Evolutionary conservation across 2,113 vertebrate species (phyloP).

Genomic region (Tupaia tana): DNA sequence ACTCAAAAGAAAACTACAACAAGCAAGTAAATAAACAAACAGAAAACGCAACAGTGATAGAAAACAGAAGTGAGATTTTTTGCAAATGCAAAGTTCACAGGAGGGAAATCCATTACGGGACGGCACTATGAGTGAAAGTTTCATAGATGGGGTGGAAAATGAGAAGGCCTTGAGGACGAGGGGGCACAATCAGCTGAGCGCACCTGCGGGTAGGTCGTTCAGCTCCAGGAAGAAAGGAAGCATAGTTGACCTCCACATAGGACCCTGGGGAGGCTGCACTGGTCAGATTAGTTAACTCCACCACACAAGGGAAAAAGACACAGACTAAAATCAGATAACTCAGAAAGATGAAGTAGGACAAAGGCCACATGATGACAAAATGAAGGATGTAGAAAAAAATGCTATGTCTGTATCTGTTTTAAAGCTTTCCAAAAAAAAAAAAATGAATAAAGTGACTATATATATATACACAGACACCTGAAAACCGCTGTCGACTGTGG

Average conservation of each 20-base stretch:
- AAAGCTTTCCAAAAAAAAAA: constrained; percentile 53
- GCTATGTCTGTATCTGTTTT: background rate
- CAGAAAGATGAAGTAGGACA: constrained; percentile 49
- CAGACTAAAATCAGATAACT: constrained; percentile 49
- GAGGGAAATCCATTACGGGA: background rate
- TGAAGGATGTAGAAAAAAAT: background rate
- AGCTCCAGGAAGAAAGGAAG: background rate
- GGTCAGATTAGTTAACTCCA: constrained; percentile 60
- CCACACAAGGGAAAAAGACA: background rate
- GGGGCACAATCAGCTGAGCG: background rate
- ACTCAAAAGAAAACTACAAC: too few relatives aligned
- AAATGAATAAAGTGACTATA: background rate
- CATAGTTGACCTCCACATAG: background rate
- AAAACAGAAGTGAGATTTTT: background rate
- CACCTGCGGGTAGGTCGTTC: background rate
- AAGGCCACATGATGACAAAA: constrained; percentile 11
- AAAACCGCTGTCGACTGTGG: background rate
- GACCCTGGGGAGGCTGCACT: background rate
- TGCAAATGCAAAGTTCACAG: background rate
- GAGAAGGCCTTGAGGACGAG: background rate
- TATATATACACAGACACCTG: too few relatives aligned
- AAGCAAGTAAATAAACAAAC: too few relatives aligned
- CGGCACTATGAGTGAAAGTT: background rate
- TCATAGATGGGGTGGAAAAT: background rate
- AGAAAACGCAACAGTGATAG: background rate